Base-by-base conservation (phyloP, 2,888 invertebrate genomes). In the Aleiodes alternator region DNA sequence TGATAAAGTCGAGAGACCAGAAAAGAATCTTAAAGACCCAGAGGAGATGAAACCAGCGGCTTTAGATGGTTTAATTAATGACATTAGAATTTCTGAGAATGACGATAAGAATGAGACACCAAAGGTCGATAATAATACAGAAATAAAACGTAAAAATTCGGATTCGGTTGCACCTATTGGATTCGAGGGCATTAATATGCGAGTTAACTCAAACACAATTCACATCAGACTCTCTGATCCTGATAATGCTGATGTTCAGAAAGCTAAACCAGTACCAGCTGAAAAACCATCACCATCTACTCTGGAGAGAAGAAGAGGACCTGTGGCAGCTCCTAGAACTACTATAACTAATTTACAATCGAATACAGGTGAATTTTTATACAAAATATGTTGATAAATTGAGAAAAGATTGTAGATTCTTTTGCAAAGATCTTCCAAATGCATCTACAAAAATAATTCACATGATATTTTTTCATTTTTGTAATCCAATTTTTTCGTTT, bases 291-390 rank as follows among this genome's bases (percentile, higher is more conserved):
- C 73, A 69, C 84, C 84, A 14, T 83, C 85, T 14, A 90, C 90
- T 48, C 84, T 88, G 29, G 88, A 89, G 69, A 88, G 88, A 79
- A 90, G 91, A 82, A 91, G 87, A 76, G 89, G 89, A 75, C 91
- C 93, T 12, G 87, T 91, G 7, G 92, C 92, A 29, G 92, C 93
- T 56, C 94, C 94, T 16, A 86, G 92, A 82, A 90, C 78, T 73
- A 84, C 78, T 73, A 84, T 89, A 80, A 82, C 88, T 14, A 88
- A 87, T 77, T 76, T 66, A 11, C 70, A 76, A 5, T 82, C 81
- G 29, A 83, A 78, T 75, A 38, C 82, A 78, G 85, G 85, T 84
- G 51, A 80, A 23, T 29, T 14, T 9, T 7, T 34, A 56, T 50
- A 7, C 66, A 31, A 8, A 8, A 6, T 55, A 11, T 16, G 14